A percentile compares a stretch with the other conserved stretches of the same genome.
Conservation (phyloP, 2,888 invertebrate species). For the Busseola fusca region DNA sequence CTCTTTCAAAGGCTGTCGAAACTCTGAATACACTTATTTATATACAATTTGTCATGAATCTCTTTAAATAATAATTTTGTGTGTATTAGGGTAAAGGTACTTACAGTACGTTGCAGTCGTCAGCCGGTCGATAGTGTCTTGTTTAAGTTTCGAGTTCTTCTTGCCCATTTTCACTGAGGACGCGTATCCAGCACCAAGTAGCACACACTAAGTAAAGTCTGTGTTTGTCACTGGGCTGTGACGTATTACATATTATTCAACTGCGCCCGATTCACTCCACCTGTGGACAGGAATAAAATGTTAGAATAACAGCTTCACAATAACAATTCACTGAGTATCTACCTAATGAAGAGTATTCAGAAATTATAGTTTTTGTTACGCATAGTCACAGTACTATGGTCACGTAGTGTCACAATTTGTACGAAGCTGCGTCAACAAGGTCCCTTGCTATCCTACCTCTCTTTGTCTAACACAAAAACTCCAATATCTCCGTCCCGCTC, state of each 20-base stretch:
- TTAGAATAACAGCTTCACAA: constrained; percentile 28
- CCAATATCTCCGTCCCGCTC: constrained; percentile 68
- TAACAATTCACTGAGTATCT: constrained; percentile 21
- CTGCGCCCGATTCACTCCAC: constrained; percentile 66
- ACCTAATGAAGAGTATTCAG: neutral
- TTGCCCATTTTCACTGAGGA: constrained; percentile 93
- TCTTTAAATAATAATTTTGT: constrained; percentile 18
- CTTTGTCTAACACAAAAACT: constrained; percentile 63
- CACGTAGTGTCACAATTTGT: constrained; percentile 69
- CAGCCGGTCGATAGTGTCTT: constrained; percentile 97
- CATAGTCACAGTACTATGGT: constrained; percentile 52
- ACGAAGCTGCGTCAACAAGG: constrained; percentile 68
- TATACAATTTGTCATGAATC: constrained; percentile 8
- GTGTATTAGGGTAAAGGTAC: constrained; percentile 72
- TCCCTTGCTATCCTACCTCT: constrained; percentile 60
- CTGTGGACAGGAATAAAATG: constrained; percentile 71
- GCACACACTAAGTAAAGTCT: constrained; percentile 66
- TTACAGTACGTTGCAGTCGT: constrained; percentile 98
- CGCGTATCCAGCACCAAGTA: constrained; percentile 53
- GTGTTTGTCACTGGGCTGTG: constrained; percentile 66
- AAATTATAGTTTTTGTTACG: constrained; percentile 51
- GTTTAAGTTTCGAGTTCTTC: constrained; percentile 98
- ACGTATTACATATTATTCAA: constrained; percentile 82
- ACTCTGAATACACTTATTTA: neutral
- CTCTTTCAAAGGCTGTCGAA: constrained; percentile 6